These are phyloP conservation scores for Scaptomyza caliginosa DNA, from an alignment of 2,888 invertebrate genomes.

Conservation along the genomic window DNA sequence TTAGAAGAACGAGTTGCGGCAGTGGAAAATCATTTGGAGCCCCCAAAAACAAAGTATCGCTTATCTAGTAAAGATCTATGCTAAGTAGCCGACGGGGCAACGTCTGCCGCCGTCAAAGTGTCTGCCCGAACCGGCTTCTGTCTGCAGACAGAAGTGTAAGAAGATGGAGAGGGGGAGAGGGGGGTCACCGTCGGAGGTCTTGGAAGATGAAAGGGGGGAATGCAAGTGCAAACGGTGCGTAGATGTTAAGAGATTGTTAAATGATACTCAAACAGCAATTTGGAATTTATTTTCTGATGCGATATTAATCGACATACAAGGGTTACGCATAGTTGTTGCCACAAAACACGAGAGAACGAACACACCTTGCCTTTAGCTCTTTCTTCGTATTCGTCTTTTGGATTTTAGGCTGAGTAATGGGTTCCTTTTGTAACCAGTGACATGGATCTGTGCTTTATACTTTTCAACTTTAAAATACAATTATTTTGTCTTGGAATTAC, in stretches of 20 bases:
- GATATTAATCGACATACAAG: slow-evolving; percentile 72
- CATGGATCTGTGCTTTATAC: neutral
- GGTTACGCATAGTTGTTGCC: slow-evolving; percentile 61
- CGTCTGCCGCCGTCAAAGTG: slow-evolving; percentile 55
- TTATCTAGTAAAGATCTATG: slow-evolving; percentile 66
- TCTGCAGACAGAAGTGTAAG: slow-evolving; percentile 10
- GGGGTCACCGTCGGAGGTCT: slow-evolving; percentile 47
- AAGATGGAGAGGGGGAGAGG: neutral
- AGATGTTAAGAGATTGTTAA: slow-evolving; percentile 75
- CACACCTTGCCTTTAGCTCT: slow-evolving; percentile 54
- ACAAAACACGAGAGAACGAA: slow-evolving; percentile 10
- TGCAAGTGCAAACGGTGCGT: slow-evolving; percentile 45
- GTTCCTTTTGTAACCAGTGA: neutral
- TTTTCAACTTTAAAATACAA: no score
- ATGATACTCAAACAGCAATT: slow-evolving; percentile 75
- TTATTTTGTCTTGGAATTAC: no score
- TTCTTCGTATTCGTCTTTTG: neutral
- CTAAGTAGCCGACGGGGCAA: slow-evolving; percentile 38
- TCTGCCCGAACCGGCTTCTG: slow-evolving; percentile 63
- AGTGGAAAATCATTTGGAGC: slow-evolving; percentile 47
- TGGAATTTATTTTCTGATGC: slow-evolving; percentile 75
- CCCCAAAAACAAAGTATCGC: slow-evolving; percentile 12
- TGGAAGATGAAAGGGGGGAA: slow-evolving; percentile 5
- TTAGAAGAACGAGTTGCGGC: slow-evolving; percentile 17
- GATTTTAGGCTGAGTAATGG: neutral